Evolutionary conservation across 2,888 invertebrate genomes (phyloP), one percentile per base, ranked within the genome.

Genomic region (Allacma fusca): DNA sequence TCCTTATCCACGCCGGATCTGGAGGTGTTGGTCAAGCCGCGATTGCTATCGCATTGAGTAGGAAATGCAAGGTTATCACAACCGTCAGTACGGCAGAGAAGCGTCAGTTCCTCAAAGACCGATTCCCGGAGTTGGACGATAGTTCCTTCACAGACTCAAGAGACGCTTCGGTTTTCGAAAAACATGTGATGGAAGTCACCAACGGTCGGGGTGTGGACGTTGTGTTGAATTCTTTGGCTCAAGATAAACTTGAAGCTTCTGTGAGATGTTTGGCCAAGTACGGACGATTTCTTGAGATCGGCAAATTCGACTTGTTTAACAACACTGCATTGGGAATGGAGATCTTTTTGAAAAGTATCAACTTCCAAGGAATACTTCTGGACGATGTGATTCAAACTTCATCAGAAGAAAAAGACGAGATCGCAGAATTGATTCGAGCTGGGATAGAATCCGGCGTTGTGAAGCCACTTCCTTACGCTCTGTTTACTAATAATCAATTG

Each of bases 281-380:
- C 85, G 90, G 95, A 12, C 88, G 91, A 77, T 95, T 95, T 87
- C 86, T 95, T 69, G 95, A 95, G 88, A 95, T 96, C 80, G 95
- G 95, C 65, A 95, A 95, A 87, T 93, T 91, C 85, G 95, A 96
- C 87, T 87, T 95, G 84, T 89, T 91, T 0, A 89, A 89, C 82
- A 92, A 95, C 85, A 91, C 87, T 81, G 86, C 90, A 16, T 84
- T 92, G 19, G 90, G 89, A 0, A 89, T 94, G 90, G 88, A 91
- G 24, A 85, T 90, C 0, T 92, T 95, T 85, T 86, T 92, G 74
- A 91, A 91, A 81, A 92, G 93, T 84, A 88, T 91, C 26, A 91
- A 91, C 80, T 93, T 94, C 87, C 92, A 93, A 85, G 93, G 94
- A 9, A 90, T 95, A 40, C 89, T 94, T 85, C 87, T 95, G 79